These are phyloP conservation scores for Sitobion miscanthi DNA, from an alignment of 1,140 invertebrate genomes.

Conservation along the genomic window DNA sequence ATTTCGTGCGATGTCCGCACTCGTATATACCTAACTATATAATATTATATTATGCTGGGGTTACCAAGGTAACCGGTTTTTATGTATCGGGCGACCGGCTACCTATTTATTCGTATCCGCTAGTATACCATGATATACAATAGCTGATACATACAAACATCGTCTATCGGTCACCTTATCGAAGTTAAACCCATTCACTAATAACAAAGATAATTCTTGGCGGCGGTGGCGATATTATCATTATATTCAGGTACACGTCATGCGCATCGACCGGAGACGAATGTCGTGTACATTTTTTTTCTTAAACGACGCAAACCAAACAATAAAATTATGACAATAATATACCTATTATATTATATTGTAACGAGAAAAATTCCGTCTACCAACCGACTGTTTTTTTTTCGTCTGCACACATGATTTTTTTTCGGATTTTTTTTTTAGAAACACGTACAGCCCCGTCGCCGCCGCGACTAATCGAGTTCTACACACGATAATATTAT, in stretches of 20 bases:
- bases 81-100: neutral
- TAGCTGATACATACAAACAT: neutral
- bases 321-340: neutral
- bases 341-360: neutral
- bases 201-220: neutral
- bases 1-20: neutral
- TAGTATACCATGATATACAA: neutral
- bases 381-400: neutral
- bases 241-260: neutral
- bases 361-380: neutral
- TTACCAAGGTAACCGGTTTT: neutral
- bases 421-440: neutral
- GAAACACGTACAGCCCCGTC: neutral
- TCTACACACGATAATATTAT: neutral
- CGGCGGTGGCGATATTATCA: neutral
- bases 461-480: neutral
- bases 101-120: neutral
- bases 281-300: neutral
- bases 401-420: neutral
- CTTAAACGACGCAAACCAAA: neutral
- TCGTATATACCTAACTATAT: no score
- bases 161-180: neutral
- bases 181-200: neutral
- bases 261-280: neutral
- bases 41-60: no score